A percentile compares a stretch with the other conserved stretches of the same genome.
These are phyloP conservation scores for Cotesia congregata DNA, from an alignment of 2,888 invertebrate genomes.

Conservation along the genomic window DNA sequence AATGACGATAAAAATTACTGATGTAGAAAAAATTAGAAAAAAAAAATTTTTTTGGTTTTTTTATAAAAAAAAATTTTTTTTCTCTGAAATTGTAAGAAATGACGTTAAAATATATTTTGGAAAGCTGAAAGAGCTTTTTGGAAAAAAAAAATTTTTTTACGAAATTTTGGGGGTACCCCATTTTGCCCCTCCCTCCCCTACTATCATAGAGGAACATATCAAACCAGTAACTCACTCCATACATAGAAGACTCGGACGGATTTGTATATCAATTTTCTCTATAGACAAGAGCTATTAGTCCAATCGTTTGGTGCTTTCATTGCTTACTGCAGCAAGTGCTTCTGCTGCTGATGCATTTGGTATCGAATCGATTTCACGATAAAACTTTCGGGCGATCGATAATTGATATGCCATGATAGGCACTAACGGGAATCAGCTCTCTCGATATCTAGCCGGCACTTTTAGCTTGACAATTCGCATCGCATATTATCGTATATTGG, in stretches of 20 bases:
- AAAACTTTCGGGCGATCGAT: constrained; percentile 32
- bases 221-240: not conserved
- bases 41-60: too few relatives aligned
- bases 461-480: constrained; percentile 3
- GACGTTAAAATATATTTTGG: too few relatives aligned
- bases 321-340: not conserved
- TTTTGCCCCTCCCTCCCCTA: too few relatives aligned
- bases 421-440: constrained; percentile 34
- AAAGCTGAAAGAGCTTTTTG: too few relatives aligned
- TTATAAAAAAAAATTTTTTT: too few relatives aligned
- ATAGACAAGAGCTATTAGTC: constrained; percentile 34
- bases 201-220: not conserved
- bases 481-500: not conserved
- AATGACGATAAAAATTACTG: too few relatives aligned
- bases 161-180: too few relatives aligned
- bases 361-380: constrained; percentile 31
- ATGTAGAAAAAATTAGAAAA: too few relatives aligned
- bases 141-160: too few relatives aligned
- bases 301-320: constrained; percentile 11
- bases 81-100: too few relatives aligned
- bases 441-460: not conserved
- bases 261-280: constrained; percentile 36
- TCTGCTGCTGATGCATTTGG: not conserved
- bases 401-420: constrained; percentile 39
- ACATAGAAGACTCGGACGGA: not conserved